Evolutionary conservation across 2,888 invertebrate genomes (phyloP), one percentile per base, ranked within the genome.

Genomic region (Drosophila pegasa): DNA sequence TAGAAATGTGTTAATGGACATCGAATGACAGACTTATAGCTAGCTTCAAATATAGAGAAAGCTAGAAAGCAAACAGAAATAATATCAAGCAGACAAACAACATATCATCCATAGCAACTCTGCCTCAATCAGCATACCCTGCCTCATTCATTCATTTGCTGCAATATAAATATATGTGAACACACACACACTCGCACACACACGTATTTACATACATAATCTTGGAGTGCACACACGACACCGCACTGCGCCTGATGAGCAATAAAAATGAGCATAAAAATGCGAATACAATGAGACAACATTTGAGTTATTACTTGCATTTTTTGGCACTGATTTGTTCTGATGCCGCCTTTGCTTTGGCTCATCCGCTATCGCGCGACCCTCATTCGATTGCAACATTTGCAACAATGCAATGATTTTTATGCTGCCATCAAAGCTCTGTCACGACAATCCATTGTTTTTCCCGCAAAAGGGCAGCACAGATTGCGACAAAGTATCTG

Each of bases 341-440:
- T n/a, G n/a, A n/a, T n/a, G n/a, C n/a, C n/a, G n/a, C n/a, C n/a
- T n/a, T n/a, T n/a, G n/a, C n/a, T n/a, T n/a, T n/a, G n/a, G n/a
- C n/a, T n/a, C 27, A 5, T 29, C 29, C 29, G 20, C 22, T 18
- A 50, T 52, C 56, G 45, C 48, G 54, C 50, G 50, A 33, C 33
- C 47, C 63, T 48, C 52, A 47, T 65, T 66, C 68, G 65, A 68
- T 71, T 64, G 73, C 78, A 67, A 68, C 75, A 54, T 56, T 68
- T 70, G 87, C 80, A 84, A 83, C 87, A 87, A 76, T 78, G 87
- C 85, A 84, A 71, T 77, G 76, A 69, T 61, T 80, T 84, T 87
- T 77, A 87, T 87, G 85, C 68, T 60, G 52, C 75, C 72, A 87
- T 84, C 75, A 85, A 82, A 77, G 56, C 51, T 63, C 56, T 60